Conservation (phyloP, 2,113 vertebrate species). For the Dinomys branickii region DNA sequence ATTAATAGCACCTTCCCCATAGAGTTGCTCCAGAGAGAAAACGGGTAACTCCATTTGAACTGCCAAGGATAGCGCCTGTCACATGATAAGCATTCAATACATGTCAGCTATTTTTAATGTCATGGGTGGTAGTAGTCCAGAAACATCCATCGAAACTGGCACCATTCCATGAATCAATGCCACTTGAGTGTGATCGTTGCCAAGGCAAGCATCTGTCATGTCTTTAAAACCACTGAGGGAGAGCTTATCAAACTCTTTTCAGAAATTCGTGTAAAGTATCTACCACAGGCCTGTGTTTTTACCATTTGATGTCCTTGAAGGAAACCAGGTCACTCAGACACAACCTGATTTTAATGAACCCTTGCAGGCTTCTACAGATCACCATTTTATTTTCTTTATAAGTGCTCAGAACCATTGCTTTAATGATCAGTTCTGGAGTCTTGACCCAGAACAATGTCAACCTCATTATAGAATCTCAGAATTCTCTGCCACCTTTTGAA, state of each 20-base stretch:
- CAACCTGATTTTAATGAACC: conserved; percentile 56
- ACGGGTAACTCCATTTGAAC: background rate
- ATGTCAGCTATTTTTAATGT: background rate
- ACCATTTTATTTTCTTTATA: conserved; percentile 16
- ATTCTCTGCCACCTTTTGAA: background rate
- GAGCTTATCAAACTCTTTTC: background rate
- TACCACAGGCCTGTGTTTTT: background rate
- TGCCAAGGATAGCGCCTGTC: background rate
- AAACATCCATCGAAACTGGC: background rate
- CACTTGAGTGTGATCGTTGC: background rate
- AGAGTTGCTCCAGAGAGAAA: background rate
- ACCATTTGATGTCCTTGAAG: conserved; percentile 35
- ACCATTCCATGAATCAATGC: background rate
- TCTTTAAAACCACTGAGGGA: conserved; percentile 2
- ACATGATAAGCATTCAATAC: background rate
- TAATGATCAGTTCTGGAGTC: conserved; percentile 54
- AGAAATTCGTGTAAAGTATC: background rate
- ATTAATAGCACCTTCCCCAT: background rate
- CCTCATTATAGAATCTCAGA: conserved; percentile 42
- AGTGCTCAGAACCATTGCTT: conserved; percentile 11
- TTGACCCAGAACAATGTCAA: conserved; percentile 60
- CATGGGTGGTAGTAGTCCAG: background rate
- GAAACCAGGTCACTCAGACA: conserved; percentile 54
- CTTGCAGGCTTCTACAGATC: conserved; percentile 9
- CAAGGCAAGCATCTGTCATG: conserved; percentile 17